phyloP scores from a whole-genome alignment of 2,797 vertebrate species.

The Rousettus madagascariensis region DNA sequence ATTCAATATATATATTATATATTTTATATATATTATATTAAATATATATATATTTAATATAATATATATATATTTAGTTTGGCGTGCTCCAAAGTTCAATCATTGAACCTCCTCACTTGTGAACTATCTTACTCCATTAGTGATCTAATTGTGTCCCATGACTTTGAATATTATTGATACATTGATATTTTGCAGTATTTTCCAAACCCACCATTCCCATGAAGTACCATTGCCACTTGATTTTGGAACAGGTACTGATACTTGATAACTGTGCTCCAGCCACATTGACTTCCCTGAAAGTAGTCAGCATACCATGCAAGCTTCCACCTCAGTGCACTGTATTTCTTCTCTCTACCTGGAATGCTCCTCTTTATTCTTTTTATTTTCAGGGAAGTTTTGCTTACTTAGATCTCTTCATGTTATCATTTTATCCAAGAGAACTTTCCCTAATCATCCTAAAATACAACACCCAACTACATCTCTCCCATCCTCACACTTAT shows the following conservation, averaged over 20 bases:
- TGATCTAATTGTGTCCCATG: neutral
- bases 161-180: neutral
- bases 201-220: neutral
- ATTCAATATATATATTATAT: too few species aligned
- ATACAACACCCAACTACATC: neutral
- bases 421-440: neutral
- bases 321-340: fast-evolving
- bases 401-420: neutral
- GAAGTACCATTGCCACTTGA: neutral
- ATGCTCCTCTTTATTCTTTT: neutral
- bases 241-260: neutral
- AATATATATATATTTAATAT: too few species aligned
- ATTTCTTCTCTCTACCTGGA: neutral
- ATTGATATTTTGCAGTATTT: neutral
- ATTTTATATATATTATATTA: too few species aligned
- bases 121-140: neutral
- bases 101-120: neutral
- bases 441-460: neutral
- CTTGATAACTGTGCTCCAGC: neutral
- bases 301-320: neutral
- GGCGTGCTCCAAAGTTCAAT: neutral
- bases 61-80: neutral
- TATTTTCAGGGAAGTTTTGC: neutral
- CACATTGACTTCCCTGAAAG: neutral
- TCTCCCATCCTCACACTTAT: neutral